Evolutionary conservation across 2,113 vertebrate genomes (phyloP).

Genomic region (Oryzias melastigma): DNA sequence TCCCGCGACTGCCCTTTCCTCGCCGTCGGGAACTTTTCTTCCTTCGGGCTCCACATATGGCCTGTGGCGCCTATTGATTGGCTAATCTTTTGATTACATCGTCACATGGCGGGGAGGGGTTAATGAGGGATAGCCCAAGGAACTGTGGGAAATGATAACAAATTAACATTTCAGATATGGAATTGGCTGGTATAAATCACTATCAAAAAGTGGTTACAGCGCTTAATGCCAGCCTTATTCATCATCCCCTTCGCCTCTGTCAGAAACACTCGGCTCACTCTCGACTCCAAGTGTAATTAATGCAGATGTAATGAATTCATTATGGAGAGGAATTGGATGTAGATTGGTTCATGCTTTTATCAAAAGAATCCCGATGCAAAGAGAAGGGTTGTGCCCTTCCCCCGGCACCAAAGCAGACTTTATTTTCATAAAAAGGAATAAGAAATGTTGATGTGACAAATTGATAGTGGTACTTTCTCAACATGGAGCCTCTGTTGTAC

Average conservation of each 20-base stretch:
- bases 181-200: constrained; percentile 77
- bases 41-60: constrained; percentile 20
- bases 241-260: constrained; percentile 61
- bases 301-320: constrained; percentile 73
- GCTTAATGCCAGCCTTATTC: constrained; percentile 72
- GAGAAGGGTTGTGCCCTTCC: constrained; percentile 36
- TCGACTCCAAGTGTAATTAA: constrained; percentile 65
- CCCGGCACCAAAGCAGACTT: constrained; percentile 13
- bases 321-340: constrained; percentile 58
- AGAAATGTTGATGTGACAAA: constrained; percentile 33
- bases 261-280: constrained; percentile 61
- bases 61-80: constrained; percentile 45
- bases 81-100: constrained; percentile 64
- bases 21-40: constrained; percentile 8
- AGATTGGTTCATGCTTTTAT: constrained; percentile 54
- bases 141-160: constrained; percentile 77
- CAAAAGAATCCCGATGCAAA: constrained; percentile 43
- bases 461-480: constrained; percentile 10
- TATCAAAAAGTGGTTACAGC: constrained; percentile 71
- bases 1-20: constrained; percentile 39
- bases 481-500: neutral
- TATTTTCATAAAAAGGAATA: constrained; percentile 30
- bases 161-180: constrained; percentile 75
- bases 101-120: constrained; percentile 58
- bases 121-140: constrained; percentile 73